Conservation (phyloP, 1,140 invertebrate species). For the Eupristina koningsbergeri region DNA sequence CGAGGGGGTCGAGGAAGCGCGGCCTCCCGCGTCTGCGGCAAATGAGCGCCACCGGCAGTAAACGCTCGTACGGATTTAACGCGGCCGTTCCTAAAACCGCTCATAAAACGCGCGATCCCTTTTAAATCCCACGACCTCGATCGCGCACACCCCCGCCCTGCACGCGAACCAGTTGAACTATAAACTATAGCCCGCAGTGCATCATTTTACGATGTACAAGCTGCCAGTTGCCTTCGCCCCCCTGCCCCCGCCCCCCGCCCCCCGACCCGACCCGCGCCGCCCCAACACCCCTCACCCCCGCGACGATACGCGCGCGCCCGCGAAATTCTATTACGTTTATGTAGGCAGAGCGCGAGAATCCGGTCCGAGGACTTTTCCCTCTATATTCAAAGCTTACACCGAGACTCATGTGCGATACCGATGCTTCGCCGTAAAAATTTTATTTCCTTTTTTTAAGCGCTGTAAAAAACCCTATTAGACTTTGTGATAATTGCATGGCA, state of each 20-base stretch:
- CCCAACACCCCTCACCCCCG: too few relatives aligned
- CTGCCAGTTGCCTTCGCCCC: slow-evolving; percentile 45
- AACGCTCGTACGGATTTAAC: slow-evolving; percentile 57
- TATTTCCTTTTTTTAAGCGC: slow-evolving; percentile 9
- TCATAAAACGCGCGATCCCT: slow-evolving; percentile 65
- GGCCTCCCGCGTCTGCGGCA: neutral
- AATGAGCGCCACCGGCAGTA: slow-evolving; percentile 47
- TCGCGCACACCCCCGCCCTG: slow-evolving; percentile 47
- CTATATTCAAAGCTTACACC: neutral
- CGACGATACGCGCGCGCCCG: neutral
- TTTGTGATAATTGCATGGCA: slow-evolving; percentile 6
- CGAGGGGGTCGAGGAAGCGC: neutral
- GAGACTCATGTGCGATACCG: slow-evolving; percentile 31
- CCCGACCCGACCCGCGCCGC: too few relatives aligned
- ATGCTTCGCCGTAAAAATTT: slow-evolving; percentile 16
- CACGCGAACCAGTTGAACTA: slow-evolving; percentile 59
- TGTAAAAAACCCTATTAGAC: slow-evolving; percentile 18
- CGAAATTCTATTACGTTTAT: slow-evolving; percentile 64
- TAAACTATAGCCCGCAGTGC: slow-evolving; percentile 66
- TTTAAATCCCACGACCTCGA: slow-evolving; percentile 65
- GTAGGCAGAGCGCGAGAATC: neutral
- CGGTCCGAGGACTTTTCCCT: slow-evolving; percentile 39
- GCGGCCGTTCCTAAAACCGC: slow-evolving; percentile 59
- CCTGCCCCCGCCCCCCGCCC: neutral
- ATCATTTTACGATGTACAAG: slow-evolving; percentile 70